Evolutionary conservation across 2,797 vertebrate genomes (phyloP), one percentile per base, ranked within the genome.

Genomic region (Falco naumanni): DNA sequence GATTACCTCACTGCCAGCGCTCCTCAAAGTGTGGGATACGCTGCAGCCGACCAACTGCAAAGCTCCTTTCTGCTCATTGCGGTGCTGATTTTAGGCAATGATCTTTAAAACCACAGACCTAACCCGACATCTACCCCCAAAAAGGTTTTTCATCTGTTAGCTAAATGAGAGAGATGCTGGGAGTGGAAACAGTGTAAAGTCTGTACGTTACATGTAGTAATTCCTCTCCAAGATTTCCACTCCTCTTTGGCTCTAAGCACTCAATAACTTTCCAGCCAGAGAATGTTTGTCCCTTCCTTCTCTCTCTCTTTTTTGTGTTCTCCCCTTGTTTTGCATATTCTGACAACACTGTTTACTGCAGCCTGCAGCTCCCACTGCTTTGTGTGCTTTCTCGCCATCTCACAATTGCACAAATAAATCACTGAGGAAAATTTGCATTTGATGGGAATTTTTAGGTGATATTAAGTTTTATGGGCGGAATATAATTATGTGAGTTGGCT

Each of bases 1-100:
- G 92, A 91, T 98, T 97, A 98, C 94, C 96, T 98, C 98, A 98
- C 94, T 93, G 11, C 95, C 89, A 86, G 68, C 20, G 4, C 94
- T 91, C 80, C 92, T 91, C 94, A 65, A 89, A 97, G 94, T 93
- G 93, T 95, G 94, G 94, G 94, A 94, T 81, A 90, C 3, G 31
- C 68, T 1, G 33, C 26, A 76, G 65, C 94, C 14, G 24, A 88
- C 86, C 91, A 81, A 87, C 79, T 84, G 94, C 95, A 96, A 81
- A 87, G 77, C 69, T 95, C 70, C 69, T 74, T 94, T 86, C 84
- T 78, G 33, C 84, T 93, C 26, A 10, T 66, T 88, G 83, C 1
- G 1, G 61, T 68, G 81, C 90, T 89, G 82, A 6, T 95, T 91
- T 94, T 78, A 86, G 91, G 63, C 90, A 79, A 21, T 47, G 90